Percentiles rank a stretch among this genome's conserved stretches.
These are phyloP conservation scores for Macrostomum cliftonense DNA, from an alignment of 2,888 invertebrate genomes.

Conservation along the genomic window DNA sequence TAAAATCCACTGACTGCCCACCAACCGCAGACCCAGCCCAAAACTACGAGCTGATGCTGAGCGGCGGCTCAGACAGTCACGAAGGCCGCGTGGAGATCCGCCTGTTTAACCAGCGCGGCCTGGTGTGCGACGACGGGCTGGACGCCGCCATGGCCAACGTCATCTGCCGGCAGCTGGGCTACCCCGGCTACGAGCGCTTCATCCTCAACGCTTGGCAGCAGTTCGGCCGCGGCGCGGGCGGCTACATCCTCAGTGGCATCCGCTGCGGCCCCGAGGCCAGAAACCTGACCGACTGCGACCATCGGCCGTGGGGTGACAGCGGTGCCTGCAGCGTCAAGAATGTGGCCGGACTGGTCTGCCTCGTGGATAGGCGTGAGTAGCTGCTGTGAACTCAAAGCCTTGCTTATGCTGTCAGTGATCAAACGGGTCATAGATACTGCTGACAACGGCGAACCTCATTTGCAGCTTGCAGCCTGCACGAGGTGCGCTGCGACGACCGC, in stretches of 20 bases:
- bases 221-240: slow-evolving; percentile 29
- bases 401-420: too few species aligned
- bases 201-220: too few species aligned
- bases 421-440: too few species aligned
- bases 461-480: too few species aligned
- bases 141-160: slow-evolving; percentile 5
- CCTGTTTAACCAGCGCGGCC: slow-evolving; percentile 10
- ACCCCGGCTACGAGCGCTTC: too few species aligned
- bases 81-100: slow-evolving; percentile 10
- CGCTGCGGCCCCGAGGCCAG: slow-evolving; percentile 52
- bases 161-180: slow-evolving; percentile 11
- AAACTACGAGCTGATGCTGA: too few species aligned
- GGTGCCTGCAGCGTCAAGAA: slow-evolving; percentile 47
- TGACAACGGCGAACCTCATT: too few species aligned
- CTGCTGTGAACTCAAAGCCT: background rate
- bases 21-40: too few species aligned
- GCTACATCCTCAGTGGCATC: slow-evolving; percentile 53
- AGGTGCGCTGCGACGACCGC: background rate
- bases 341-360: slow-evolving; percentile 32
- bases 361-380: slow-evolving; percentile 9
- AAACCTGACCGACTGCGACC: slow-evolving; percentile 47
- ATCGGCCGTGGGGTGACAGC: slow-evolving; percentile 54
- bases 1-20: too few species aligned
- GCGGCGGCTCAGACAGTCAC: background rate
- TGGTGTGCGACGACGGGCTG: slow-evolving; percentile 9